Conservation (phyloP, 2,797 vertebrate genomes). For the Squalus acanthias region DNA sequence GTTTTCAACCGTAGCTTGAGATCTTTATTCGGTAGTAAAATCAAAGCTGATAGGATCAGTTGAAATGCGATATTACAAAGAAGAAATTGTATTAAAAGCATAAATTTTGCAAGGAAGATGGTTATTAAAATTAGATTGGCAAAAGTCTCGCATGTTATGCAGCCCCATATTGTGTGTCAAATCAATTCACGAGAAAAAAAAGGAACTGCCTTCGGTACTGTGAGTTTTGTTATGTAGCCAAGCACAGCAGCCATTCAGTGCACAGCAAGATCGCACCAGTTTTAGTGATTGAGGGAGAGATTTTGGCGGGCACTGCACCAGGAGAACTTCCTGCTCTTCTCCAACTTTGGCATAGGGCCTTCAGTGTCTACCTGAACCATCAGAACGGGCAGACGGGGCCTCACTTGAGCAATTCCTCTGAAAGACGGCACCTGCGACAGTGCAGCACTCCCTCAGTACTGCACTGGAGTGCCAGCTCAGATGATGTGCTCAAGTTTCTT, state of each 20-base stretch:
- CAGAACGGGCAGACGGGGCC: not conserved
- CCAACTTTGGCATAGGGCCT: not conserved
- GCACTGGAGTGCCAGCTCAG: not conserved
- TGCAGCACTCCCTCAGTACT: not conserved
- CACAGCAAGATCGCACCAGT: not conserved
- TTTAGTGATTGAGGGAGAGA: not conserved
- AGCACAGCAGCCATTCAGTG: too few relatives aligned
- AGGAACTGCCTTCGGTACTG: not conserved
- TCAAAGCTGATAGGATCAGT: not conserved
- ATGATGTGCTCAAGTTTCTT: not conserved
- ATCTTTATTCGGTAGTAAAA: conserved; percentile 17
- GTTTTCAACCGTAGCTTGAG: not conserved
- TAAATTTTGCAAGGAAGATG: not conserved
- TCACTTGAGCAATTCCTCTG: not conserved
- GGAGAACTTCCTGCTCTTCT: not conserved
- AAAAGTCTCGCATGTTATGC: not conserved
- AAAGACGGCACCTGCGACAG: not conserved
- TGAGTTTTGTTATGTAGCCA: not conserved
- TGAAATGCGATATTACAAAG: not conserved
- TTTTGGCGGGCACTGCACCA: not conserved
- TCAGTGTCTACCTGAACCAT: not conserved
- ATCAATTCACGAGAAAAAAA: not conserved
- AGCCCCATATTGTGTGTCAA: not conserved
- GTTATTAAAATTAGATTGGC: not conserved
- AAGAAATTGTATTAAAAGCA: conserved; percentile 11